phyloP scores from a whole-genome alignment of 2,888 invertebrate species.

The Nemotelus nigrinus region DNA sequence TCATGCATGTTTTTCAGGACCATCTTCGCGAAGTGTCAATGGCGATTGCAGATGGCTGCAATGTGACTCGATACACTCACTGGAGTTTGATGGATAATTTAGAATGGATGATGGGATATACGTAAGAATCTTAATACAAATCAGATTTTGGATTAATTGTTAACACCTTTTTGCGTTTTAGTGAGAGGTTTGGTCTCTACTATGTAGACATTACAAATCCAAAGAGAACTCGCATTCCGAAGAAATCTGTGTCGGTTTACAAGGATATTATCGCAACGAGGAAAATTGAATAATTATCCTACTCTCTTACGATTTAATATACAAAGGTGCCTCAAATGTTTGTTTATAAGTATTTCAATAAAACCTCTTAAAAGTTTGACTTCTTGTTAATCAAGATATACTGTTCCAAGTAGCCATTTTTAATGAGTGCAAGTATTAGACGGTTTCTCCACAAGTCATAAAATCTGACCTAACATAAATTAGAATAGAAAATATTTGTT shows the following conservation, averaged over 20 bases:
- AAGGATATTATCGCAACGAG: constrained; percentile 67
- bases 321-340: too few species aligned
- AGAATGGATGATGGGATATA: constrained; percentile 58
- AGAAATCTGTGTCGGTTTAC: constrained; percentile 71
- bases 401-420: too few species aligned
- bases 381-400: too few species aligned
- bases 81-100: constrained; percentile 61
- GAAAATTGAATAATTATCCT: constrained; percentile 4
- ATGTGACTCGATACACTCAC: constrained; percentile 56
- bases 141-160: not conserved
- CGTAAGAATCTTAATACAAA: constrained; percentile 53
- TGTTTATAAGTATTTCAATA: too few species aligned
- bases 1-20: constrained; percentile 50
- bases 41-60: constrained; percentile 56
- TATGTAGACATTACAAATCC: constrained; percentile 73
- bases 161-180: constrained; percentile 60
- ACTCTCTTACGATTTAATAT: too few species aligned
- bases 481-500: too few species aligned
- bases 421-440: too few species aligned
- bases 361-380: too few species aligned
- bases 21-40: constrained; percentile 57
- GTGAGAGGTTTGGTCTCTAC: constrained; percentile 75
- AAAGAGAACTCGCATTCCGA: constrained; percentile 70
- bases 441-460: too few species aligned
- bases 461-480: too few species aligned